These are phyloP conservation scores for Porites evermanni DNA, from an alignment of 92 coral and sea anemone genomes.

Conservation along the genomic window DNA sequence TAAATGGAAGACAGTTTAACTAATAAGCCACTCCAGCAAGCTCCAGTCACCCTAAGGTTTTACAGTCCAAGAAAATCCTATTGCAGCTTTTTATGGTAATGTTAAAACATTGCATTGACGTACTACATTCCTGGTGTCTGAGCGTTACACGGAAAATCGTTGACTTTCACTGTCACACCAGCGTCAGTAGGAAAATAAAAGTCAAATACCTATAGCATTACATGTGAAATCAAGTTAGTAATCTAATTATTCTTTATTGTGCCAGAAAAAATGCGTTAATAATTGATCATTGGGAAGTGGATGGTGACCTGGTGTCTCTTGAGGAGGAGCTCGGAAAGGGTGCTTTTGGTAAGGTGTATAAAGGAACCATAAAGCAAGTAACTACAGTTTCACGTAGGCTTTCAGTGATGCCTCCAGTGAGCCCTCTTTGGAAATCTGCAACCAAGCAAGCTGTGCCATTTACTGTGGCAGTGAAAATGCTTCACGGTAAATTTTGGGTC, in stretches of 20 bases:
- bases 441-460: constrained; percentile 17
- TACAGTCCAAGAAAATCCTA: no score
- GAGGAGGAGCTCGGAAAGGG: constrained; percentile 86
- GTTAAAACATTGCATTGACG: no score
- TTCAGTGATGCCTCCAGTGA: constrained; percentile 15
- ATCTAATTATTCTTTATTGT: background rate
- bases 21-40: no score
- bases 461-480: constrained; percentile 74
- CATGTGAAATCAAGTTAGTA: no score
- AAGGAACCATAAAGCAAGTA: constrained; percentile 57
- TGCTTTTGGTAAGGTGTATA: constrained; percentile 88
- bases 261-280: constrained; percentile 67
- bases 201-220: background rate
- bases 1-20: no score
- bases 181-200: no score
- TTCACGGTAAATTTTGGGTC: constrained; percentile 55
- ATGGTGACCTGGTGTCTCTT: constrained; percentile 59
- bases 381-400: constrained; percentile 37
- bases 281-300: constrained; percentile 86
- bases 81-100: no score
- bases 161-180: no score
- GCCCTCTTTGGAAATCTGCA: constrained; percentile 2
- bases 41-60: no score
- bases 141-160: no score
- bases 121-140: no score